These are phyloP conservation scores for Equus przewalskii DNA, from an alignment of 2,113 vertebrate species.

Conservation along the genomic window DNA sequence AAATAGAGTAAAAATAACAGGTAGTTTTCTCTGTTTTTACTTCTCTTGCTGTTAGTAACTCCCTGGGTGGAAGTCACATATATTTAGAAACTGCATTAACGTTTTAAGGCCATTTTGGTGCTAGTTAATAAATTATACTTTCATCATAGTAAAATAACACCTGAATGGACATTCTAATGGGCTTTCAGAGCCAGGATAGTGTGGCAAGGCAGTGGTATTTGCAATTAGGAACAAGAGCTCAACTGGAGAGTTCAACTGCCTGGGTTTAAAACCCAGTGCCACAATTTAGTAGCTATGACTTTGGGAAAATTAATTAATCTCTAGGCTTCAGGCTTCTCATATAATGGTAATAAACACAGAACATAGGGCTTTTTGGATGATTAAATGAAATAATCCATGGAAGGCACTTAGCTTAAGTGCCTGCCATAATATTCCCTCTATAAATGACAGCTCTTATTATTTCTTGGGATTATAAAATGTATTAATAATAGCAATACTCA, in stretches of 20 bases:
- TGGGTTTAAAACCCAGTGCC: neutral
- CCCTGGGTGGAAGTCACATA: neutral
- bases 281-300: neutral
- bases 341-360: neutral
- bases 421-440: neutral
- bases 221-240: neutral
- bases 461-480: slow-evolving; percentile 16
- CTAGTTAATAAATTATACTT: slow-evolving; percentile 26
- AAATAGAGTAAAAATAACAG: slow-evolving; percentile 1
- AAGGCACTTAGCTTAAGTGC: neutral
- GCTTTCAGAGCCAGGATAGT: neutral
- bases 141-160: neutral
- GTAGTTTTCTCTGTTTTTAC: neutral
- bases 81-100: slow-evolving; percentile 6
- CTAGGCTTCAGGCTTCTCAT: neutral
- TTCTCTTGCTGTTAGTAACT: slow-evolving; percentile 4
- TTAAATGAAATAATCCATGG: neutral
- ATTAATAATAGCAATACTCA: neutral
- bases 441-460: slow-evolving; percentile 11
- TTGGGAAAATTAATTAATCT: neutral
- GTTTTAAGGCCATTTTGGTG: neutral
- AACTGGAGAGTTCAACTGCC: neutral
- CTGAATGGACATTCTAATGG: neutral
- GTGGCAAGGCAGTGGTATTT: neutral
- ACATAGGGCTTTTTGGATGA: neutral